A percentile compares a stretch with the other conserved stretches of the same genome.
Conservation (phyloP, 1,140 invertebrate genomes). For the Lutraria rhynchaena region DNA sequence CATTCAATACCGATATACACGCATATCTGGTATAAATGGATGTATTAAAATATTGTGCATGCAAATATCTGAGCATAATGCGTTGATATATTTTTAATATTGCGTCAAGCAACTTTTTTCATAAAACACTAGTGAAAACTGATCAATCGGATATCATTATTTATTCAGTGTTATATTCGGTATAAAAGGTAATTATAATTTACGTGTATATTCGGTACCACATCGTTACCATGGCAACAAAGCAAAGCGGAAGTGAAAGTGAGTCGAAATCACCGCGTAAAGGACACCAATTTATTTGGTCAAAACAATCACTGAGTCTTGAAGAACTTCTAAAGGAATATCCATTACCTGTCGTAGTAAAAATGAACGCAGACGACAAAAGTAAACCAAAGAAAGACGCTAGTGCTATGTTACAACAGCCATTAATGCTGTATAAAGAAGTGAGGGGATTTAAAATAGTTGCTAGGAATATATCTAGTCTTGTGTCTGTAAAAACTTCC, state of each 20-base stretch:
- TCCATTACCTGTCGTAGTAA: background rate
- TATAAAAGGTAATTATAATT: no score
- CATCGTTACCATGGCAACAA: conserved; percentile 32
- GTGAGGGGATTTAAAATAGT: conserved; percentile 62
- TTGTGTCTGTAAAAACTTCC: conserved; percentile 38
- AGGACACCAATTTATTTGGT: background rate
- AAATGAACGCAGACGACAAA: conserved; percentile 41
- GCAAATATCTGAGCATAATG: no score
- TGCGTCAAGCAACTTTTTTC: no score
- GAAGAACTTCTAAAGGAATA: conserved; percentile 64
- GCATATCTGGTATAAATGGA: no score
- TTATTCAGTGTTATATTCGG: no score
- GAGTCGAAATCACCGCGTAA: background rate
- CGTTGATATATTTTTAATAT: no score
- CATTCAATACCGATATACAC: no score
- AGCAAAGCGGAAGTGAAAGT: background rate
- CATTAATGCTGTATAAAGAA: conserved; percentile 61
- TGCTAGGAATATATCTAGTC: conserved; percentile 59
- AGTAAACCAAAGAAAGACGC: conserved; percentile 65
- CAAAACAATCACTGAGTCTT: conserved; percentile 36
- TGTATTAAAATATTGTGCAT: no score
- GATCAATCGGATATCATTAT: no score
- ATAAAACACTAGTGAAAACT: no score
- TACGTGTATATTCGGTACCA: no score
- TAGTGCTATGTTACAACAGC: conserved; percentile 61